Evolutionary conservation across 2,797 vertebrate species (phyloP).

Genomic region (Anabas testudineus): DNA sequence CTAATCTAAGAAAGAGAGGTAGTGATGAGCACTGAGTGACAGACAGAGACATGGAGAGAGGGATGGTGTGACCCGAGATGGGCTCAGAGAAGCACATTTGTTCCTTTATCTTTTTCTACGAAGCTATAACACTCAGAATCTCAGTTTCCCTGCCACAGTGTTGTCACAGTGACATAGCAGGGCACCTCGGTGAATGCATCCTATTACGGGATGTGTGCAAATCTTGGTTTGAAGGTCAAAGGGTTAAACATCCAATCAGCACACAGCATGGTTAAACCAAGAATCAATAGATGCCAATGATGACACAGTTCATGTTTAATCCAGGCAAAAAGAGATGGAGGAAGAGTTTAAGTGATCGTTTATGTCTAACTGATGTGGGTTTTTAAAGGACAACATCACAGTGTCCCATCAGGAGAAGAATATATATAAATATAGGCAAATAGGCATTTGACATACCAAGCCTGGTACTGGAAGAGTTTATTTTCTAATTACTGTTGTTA

Average conservation of each 20-base stretch:
- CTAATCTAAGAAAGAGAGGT: conserved; percentile 28
- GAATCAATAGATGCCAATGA: conserved; percentile 46
- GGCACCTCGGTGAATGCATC: conserved; percentile 61
- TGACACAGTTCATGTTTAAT: conserved; percentile 27
- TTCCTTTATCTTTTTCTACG: conserved; percentile 40
- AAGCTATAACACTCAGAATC: conserved; percentile 30
- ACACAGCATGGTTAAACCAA: conserved; percentile 25
- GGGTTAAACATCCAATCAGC: conserved; percentile 73
- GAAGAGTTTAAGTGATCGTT: conserved; percentile 16
- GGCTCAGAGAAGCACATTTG: conserved; percentile 46
- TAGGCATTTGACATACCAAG: background rate
- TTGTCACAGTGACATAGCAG: conserved; percentile 42
- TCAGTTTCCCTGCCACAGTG: conserved; percentile 33
- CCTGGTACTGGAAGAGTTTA: no score
- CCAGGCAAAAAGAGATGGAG: conserved; percentile 2
- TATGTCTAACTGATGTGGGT: background rate
- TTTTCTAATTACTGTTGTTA: no score
- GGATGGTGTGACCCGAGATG: conserved; percentile 30
- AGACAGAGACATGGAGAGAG: background rate
- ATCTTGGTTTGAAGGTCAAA: conserved; percentile 53
- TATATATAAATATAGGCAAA: background rate
- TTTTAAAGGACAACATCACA: conserved; percentile 19
- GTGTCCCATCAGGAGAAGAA: no score
- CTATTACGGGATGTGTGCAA: conserved; percentile 55
- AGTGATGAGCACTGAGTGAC: background rate